Evolutionary conservation across 2,888 invertebrate genomes (phyloP).

Genomic region (Platyscelio sp.): DNA sequence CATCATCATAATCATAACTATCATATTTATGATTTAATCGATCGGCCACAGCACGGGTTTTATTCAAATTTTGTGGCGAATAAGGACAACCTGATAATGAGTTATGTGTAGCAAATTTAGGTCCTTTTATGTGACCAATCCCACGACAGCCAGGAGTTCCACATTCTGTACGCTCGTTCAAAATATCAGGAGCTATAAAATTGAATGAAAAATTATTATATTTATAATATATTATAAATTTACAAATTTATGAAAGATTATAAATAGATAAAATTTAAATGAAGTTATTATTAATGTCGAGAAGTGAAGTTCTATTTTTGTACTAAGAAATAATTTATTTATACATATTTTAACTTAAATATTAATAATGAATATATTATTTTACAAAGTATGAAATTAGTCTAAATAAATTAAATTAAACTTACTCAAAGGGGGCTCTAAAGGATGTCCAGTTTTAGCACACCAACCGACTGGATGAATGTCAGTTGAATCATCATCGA

Average conservation of each 20-base stretch:
- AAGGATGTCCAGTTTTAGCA: constrained; percentile 93
- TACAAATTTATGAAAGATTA: no score
- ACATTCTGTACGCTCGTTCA: constrained; percentile 89
- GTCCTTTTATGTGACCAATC: constrained; percentile 94
- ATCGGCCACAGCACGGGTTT: constrained; percentile 85
- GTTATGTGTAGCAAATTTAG: constrained; percentile 91
- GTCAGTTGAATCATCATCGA: constrained; percentile 96
- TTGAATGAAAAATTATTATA: no score
- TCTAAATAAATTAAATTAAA: no score
- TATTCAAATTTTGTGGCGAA: constrained; percentile 87
- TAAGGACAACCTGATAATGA: constrained; percentile 93
- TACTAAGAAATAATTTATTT: no score
- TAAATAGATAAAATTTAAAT: no score
- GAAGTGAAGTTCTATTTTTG: no score
- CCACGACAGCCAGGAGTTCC: constrained; percentile 95
- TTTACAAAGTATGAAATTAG: no score
- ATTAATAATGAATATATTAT: no score
- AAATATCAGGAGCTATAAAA: constrained; percentile 88
- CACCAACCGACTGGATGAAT: constrained; percentile 97
- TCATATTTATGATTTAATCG: constrained; percentile 86
- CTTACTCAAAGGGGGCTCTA: constrained; percentile 94
- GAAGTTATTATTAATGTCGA: no score
- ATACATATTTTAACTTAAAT: no score
- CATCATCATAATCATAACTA: constrained; percentile 81
- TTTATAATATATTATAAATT: no score